phyloP scores from a whole-genome alignment of 1,140 invertebrate genomes.

The Calosoma granatense region DNA sequence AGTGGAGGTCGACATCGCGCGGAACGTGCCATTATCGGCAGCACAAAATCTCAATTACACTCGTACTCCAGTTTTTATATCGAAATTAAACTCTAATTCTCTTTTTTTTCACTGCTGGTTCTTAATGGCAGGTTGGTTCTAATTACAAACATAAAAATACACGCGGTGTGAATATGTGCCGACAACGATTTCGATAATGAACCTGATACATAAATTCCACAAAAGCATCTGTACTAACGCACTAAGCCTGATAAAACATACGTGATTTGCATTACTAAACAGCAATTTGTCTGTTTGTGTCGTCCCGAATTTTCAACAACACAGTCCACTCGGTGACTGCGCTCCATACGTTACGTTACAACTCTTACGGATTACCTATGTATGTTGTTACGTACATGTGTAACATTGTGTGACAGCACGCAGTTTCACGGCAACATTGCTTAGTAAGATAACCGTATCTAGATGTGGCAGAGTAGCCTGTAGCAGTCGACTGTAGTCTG shows the following conservation, averaged over 20 bases:
- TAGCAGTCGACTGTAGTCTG: no score
- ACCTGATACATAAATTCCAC: background rate
- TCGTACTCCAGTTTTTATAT: background rate
- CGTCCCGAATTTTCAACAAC: no score
- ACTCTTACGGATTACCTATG: background rate
- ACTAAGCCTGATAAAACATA: background rate
- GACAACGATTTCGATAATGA: conserved; percentile 1
- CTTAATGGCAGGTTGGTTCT: background rate
- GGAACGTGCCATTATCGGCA: conserved; percentile 11
- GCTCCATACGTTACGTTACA: background rate
- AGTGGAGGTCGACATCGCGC: background rate
- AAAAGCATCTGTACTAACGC: background rate
- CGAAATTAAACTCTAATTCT: background rate
- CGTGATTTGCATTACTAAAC: background rate
- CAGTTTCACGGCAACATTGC: background rate
- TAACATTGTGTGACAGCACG: background rate
- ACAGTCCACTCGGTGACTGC: no score
- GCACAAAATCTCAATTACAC: conserved; percentile 12
- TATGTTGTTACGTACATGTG: background rate
- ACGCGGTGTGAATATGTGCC: background rate
- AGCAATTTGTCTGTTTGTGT: background rate
- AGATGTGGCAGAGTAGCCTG: no score
- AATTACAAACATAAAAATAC: background rate
- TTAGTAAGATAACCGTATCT: no score
- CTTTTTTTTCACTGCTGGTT: background rate